Conservation (phyloP, 2,888 invertebrate genomes). For the Leptopilina myrica region DNA sequence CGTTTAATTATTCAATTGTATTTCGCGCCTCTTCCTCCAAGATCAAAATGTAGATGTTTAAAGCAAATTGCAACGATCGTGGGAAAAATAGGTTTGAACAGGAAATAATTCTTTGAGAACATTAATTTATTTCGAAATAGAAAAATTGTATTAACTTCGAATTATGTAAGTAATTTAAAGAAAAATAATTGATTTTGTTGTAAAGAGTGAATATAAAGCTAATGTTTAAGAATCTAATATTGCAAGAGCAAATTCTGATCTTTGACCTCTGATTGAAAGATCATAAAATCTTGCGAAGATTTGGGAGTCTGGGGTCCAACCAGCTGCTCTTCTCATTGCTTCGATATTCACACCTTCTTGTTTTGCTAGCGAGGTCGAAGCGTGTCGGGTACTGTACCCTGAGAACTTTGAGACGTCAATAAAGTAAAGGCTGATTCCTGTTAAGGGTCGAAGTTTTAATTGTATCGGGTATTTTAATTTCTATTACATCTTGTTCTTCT, state of each 20-base stretch:
- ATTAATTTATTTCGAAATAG: too few relatives aligned
- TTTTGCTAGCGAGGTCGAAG: background rate
- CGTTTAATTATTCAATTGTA: too few relatives aligned
- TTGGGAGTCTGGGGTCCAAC: background rate
- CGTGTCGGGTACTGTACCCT: background rate
- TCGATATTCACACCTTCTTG: background rate
- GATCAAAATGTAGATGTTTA: too few relatives aligned
- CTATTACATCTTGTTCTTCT: background rate
- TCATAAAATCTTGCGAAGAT: background rate
- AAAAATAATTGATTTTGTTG: too few relatives aligned
- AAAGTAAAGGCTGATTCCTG: constrained; percentile 43
- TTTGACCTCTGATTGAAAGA: background rate
- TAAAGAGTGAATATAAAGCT: background rate
- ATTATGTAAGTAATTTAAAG: too few relatives aligned
- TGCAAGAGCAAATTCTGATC: background rate
- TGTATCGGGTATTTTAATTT: constrained; percentile 44
- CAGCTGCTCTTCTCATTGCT: background rate
- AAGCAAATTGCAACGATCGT: too few relatives aligned
- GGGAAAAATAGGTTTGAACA: too few relatives aligned
- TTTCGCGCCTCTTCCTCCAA: too few relatives aligned
- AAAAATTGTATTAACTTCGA: too few relatives aligned
- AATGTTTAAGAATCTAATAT: background rate
- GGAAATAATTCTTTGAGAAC: too few relatives aligned
- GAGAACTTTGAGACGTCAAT: background rate
- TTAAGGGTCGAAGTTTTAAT: constrained; percentile 48